Evolutionary conservation across 1,140 invertebrate species (phyloP).

Genomic region (Heliconius melpomene): DNA sequence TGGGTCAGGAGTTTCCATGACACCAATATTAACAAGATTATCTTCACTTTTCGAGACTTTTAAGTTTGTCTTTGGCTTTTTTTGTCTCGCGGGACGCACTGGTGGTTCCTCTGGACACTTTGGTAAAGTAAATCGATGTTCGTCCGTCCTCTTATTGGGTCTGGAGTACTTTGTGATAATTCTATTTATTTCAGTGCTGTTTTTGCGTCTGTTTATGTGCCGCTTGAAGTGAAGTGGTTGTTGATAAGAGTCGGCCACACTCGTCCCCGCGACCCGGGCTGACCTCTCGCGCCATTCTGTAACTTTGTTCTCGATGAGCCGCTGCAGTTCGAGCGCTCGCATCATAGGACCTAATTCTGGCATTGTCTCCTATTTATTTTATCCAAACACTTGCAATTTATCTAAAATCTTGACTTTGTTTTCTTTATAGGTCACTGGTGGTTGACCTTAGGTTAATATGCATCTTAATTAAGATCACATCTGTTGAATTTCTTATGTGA

Average conservation of each 20-base stretch:
- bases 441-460: constrained; percentile 25
- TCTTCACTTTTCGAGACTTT: constrained; percentile 72
- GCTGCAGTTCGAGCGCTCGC: constrained; percentile 74
- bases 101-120: constrained; percentile 52
- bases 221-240: constrained; percentile 76
- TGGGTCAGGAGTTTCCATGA: constrained; percentile 58
- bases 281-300: constrained; percentile 77
- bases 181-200: constrained; percentile 78
- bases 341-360: constrained; percentile 73
- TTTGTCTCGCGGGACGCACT: constrained; percentile 60
- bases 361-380: constrained; percentile 53
- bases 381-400: background rate
- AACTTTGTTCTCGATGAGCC: constrained; percentile 77
- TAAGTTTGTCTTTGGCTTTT: constrained; percentile 55
- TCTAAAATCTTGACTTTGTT: constrained; percentile 10
- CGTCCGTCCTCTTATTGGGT: constrained; percentile 63
- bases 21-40: constrained; percentile 61
- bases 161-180: constrained; percentile 79
- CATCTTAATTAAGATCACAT: constrained; percentile 35
- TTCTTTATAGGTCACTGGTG: background rate
- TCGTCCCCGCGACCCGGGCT: constrained; percentile 71
- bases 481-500: constrained; percentile 21
- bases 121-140: constrained; percentile 49
- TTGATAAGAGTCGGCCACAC: constrained; percentile 75
- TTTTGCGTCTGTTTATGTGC: constrained; percentile 75